These are phyloP conservation scores for Conchocele bisecta DNA, from an alignment of 2,888 invertebrate genomes.

Conservation along the genomic window DNA sequence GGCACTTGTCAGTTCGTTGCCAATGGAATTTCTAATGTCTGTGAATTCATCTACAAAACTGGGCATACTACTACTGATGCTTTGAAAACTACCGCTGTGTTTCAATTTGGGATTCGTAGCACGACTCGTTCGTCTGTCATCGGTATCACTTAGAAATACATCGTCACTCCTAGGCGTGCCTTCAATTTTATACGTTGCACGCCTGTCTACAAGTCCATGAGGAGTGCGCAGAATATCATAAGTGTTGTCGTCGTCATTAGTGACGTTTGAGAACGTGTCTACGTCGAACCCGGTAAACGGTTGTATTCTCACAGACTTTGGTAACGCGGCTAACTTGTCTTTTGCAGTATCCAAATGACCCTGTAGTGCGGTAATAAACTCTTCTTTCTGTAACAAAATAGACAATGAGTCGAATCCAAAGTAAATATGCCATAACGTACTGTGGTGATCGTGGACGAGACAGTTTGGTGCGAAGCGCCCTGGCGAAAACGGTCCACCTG, in stretches of 20 bases:
- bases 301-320: constrained; percentile 47
- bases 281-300: constrained; percentile 66
- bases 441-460: no score
- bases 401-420: no score
- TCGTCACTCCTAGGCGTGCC: neutral
- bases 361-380: constrained; percentile 65
- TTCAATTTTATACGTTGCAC: constrained; percentile 31
- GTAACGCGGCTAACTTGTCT: constrained; percentile 60
- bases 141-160: no score
- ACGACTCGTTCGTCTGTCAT: neutral
- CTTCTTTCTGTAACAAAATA: constrained; percentile 68
- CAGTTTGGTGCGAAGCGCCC: no score
- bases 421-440: no score
- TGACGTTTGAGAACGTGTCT: constrained; percentile 51
- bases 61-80: constrained; percentile 31
- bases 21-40: constrained; percentile 54
- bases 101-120: constrained; percentile 9
- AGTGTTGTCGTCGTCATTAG: constrained; percentile 38
- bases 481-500: no score
- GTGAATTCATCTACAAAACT: constrained; percentile 54
- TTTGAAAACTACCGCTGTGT: constrained; percentile 17
- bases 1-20: constrained; percentile 59
- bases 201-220: constrained; percentile 25
- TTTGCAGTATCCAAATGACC: constrained; percentile 65
- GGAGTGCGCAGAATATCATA: constrained; percentile 45